Evolutionary conservation across 2,113 vertebrate species (phyloP), one percentile per base, ranked within the genome.

Genomic region (Megaceryle torquata): DNA sequence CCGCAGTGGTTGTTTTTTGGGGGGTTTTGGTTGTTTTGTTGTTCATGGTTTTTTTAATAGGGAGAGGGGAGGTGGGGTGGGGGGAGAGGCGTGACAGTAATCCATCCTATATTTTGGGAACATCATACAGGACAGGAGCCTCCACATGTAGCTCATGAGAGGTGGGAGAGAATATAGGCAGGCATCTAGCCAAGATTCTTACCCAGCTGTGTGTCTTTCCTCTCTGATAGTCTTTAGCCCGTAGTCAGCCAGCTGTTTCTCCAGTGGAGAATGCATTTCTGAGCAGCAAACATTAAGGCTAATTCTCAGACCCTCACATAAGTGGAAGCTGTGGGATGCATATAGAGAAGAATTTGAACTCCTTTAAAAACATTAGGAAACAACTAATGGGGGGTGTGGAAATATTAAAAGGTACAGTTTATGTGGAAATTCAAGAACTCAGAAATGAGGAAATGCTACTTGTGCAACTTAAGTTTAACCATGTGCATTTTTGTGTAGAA

Each of bases 311-410:
- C 6, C 15, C 11, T 14, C 12, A 22, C 4, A 1, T 37, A 54
- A 15, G 15, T 53, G 28, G 16, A 31, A 13, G 15, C 43, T 39
- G 13, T 39, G 50, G 24, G 15, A 51, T 44, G 28, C 44, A 10
- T 37, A n/a, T 29, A 21, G 48, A 15, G 10, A 35, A n/a, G 48
- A 61, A 35, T 61, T 41, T 35, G 39, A 68, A 11, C 13, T 1
- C 8, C 29, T 54, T 75, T 46, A 68, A 31, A 64, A 61, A 31
- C 16, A 19, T 15, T 8, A 31, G 33, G 65, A 41, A 35, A 12
- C 26, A 80, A 56, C 24, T 22, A 19, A 65, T 13, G 7, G 26
- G 8, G 2, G 9, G 10, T 1, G 1, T 3, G 2, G 1, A 31
- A 10, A 10, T 29, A 10, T 56, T 50, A 29, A 68, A 67, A 65